These are phyloP conservation scores for Apantesis nais DNA, from an alignment of 2,888 invertebrate genomes.

Conservation along the genomic window DNA sequence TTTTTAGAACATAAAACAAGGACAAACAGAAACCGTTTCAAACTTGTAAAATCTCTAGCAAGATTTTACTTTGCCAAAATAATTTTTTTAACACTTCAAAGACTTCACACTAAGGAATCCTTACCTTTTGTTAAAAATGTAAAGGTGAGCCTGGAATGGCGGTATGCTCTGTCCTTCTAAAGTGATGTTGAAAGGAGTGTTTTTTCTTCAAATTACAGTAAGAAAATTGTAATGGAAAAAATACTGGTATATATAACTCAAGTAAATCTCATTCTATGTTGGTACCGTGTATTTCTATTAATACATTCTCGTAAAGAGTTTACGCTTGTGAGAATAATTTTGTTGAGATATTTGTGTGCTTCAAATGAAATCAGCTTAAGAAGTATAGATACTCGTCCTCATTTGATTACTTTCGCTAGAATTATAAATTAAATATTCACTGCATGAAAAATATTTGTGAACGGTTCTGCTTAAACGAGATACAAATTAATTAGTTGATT, in stretches of 20 bases:
- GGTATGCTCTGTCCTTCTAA: slow-evolving; percentile 36
- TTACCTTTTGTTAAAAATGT: slow-evolving; percentile 49
- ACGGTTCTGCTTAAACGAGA: not conserved
- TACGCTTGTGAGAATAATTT: slow-evolving; percentile 42
- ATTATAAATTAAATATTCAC: slow-evolving; percentile 30
- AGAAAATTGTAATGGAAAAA: not conserved
- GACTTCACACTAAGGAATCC: slow-evolving; percentile 47
- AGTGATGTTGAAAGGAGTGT: slow-evolving; percentile 29
- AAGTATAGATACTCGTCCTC: too few species aligned
- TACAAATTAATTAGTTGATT: not conserved
- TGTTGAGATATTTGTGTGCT: slow-evolving; percentile 38
- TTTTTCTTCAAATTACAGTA: slow-evolving; percentile 6
- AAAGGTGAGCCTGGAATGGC: slow-evolving; percentile 41
- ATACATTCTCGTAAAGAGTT: too few species aligned
- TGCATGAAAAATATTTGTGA: not conserved
- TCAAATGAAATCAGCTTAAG: too few species aligned
- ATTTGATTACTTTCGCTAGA: too few species aligned
- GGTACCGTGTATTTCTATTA: slow-evolving; percentile 22
- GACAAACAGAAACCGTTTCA: not conserved
- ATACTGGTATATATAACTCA: not conserved
- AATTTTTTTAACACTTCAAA: slow-evolving; percentile 54
- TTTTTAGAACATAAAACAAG: not conserved
- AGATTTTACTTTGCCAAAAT: slow-evolving; percentile 45
- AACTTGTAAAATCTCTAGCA: slow-evolving; percentile 28
- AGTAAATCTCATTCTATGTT: slow-evolving; percentile 23